Evolutionary conservation across 64 coral and sea anemone genomes (phyloP).

Genomic region (Orbicella faveolata): DNA sequence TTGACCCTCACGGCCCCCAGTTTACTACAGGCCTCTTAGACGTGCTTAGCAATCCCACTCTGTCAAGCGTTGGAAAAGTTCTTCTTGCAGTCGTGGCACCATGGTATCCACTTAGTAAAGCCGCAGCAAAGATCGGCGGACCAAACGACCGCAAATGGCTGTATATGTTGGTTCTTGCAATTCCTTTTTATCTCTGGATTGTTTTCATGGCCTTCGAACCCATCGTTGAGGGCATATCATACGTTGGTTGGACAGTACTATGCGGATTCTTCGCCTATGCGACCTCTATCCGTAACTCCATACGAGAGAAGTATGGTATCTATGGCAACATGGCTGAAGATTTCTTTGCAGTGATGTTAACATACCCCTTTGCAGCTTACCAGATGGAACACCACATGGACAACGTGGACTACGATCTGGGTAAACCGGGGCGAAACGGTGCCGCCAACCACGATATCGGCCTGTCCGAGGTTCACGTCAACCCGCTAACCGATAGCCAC

Average conservation of each 20-base stretch:
- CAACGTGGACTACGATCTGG: neutral
- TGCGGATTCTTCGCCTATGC: conserved; percentile 31
- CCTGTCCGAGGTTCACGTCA: conserved; percentile 7
- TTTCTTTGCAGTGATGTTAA: conserved; percentile 43
- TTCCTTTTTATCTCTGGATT: conserved; percentile 46
- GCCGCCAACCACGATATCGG: neutral
- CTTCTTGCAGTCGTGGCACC: conserved; percentile 26
- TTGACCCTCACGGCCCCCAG: conserved; percentile 27
- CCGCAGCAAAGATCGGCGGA: conserved; percentile 24
- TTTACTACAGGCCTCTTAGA: conserved; percentile 31
- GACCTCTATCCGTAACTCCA: conserved; percentile 30
- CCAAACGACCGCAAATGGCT: neutral
- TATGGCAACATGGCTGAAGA: conserved; percentile 43
- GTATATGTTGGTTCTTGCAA: conserved; percentile 20
- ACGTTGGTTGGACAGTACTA: conserved; percentile 11
- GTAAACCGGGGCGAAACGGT: neutral
- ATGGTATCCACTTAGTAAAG: conserved; percentile 23
- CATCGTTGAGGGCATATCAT: neutral
- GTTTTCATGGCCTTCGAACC: conserved; percentile 1
- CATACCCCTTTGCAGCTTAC: conserved; percentile 23
- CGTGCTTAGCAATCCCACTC: neutral
- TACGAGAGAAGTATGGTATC: conserved; percentile 28
- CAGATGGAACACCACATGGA: conserved; percentile 31
- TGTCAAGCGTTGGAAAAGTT: neutral
- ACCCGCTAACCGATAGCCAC: neutral